Evolutionary conservation across 2,797 vertebrate genomes (phyloP).

Genomic region (Notolabrus celidotus): DNA sequence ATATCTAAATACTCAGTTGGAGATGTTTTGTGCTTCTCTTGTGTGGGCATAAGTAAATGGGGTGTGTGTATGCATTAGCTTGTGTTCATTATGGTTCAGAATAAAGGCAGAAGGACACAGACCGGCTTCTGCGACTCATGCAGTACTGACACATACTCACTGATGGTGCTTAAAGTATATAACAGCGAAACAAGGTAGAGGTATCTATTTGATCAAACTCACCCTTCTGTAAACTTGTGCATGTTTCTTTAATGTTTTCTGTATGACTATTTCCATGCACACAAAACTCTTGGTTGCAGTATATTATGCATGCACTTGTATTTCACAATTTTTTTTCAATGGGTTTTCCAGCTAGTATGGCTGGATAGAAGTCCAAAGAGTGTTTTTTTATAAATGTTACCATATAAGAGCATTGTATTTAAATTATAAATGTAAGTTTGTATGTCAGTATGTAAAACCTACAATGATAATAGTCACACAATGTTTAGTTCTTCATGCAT

Average conservation of each 20-base stretch:
- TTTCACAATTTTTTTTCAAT: conserved; percentile 12
- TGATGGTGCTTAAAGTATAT: conserved; percentile 14
- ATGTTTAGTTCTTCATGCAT: conserved; percentile 67
- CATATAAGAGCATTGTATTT: conserved; percentile 27
- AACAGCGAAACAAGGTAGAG: conserved; percentile 29
- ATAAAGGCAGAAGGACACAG: conserved; percentile 56
- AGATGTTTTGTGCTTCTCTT: conserved; percentile 74
- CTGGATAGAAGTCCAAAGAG: conserved; percentile 13
- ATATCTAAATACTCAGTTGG: conserved; percentile 63
- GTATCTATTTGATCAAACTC: conserved; percentile 41
- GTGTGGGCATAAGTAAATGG: conserved; percentile 18
- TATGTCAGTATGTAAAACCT: conserved; percentile 24
- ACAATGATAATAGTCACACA: conserved; percentile 13
- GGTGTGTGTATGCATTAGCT: not conserved
- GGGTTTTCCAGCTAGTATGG: conserved; percentile 26
- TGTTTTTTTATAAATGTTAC: not conserved
- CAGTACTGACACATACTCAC: conserved; percentile 1
- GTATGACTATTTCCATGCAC: conserved; percentile 43
- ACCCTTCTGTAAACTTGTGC: conserved; percentile 52
- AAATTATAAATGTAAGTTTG: conserved; percentile 13
- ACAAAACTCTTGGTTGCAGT: conserved; percentile 5
- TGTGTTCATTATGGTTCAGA: conserved; percentile 29
- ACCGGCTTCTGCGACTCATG: not conserved
- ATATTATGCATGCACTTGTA: conserved; percentile 48
- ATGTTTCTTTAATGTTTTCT: conserved; percentile 10